A percentile compares a stretch with the other conserved stretches of the same genome.
Evolutionary conservation across 2,113 vertebrate genomes (phyloP).

Genomic region (Malaclemys terrapin): DNA sequence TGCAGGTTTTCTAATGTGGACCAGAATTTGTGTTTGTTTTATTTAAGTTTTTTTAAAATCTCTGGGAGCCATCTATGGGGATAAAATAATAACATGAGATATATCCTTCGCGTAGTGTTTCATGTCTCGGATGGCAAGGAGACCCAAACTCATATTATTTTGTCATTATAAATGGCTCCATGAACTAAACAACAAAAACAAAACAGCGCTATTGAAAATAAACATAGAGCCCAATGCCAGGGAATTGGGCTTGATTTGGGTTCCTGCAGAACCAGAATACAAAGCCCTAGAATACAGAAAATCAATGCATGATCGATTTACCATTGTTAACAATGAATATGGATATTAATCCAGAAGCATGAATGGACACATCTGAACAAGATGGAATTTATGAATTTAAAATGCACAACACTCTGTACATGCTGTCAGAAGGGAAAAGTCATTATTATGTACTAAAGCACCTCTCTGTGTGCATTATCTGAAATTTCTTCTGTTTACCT

Average conservation of each 20-base stretch:
- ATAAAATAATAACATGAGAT: neutral
- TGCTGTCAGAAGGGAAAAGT: neutral
- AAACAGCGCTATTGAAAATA: neutral
- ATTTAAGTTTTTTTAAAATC: neutral
- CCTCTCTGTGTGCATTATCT: rapidly evolving
- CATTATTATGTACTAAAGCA: neutral
- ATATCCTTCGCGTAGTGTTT: neutral
- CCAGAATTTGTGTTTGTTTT: neutral
- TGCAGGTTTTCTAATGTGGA: neutral
- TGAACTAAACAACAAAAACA: neutral
- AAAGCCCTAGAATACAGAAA: neutral
- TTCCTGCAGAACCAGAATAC: neutral
- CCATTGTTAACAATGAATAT: neutral
- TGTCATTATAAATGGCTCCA: neutral
- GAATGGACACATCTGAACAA: neutral
- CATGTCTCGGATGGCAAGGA: neutral
- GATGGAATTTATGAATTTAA: neutral
- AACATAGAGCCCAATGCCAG: neutral
- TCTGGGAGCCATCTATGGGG: neutral
- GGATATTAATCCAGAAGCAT: rapidly evolving
- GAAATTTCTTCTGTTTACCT: neutral
- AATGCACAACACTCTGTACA: neutral
- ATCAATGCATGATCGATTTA: neutral
- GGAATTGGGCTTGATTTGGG: neutral
- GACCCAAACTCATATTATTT: neutral